Percentiles rank a stretch among this genome's conserved stretches.
Evolutionary conservation across 2,888 invertebrate species (phyloP).

Genomic region (Papilio protenor): DNA sequence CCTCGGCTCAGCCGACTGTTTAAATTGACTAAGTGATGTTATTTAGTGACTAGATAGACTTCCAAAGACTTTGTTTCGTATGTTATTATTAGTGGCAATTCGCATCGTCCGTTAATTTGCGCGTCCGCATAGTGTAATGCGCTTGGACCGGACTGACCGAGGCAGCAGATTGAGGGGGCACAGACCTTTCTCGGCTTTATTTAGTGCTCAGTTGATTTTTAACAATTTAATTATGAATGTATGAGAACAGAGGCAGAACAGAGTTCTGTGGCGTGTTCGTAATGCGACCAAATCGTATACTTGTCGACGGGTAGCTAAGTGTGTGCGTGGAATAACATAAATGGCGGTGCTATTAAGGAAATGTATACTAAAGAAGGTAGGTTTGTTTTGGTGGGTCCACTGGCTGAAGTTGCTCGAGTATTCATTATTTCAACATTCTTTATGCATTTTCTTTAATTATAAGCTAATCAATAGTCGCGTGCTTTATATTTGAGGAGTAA

Average conservation of each 20-base stretch:
- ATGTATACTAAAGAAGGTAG: slow-evolving; percentile 70
- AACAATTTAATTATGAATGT: slow-evolving; percentile 32
- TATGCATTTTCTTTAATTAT: slow-evolving; percentile 21
- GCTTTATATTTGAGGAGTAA: slow-evolving; percentile 15
- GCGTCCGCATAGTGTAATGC: slow-evolving; percentile 9
- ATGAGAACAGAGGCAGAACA: slow-evolving; percentile 24
- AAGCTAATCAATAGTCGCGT: slow-evolving; percentile 17
- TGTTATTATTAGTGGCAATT: slow-evolving; percentile 34
- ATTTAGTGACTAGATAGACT: slow-evolving; percentile 38
- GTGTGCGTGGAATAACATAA: slow-evolving; percentile 56
- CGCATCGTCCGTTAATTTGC: slow-evolving; percentile 37
- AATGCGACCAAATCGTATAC: slow-evolving; percentile 29
- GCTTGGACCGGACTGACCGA: neutral
- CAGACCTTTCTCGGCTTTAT: slow-evolving; percentile 8
- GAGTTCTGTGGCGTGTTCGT: slow-evolving; percentile 34
- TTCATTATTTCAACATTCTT: slow-evolving; percentile 18
- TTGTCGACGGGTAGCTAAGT: slow-evolving; percentile 16
- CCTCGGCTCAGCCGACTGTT: slow-evolving; percentile 65
- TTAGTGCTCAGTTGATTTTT: slow-evolving; percentile 37
- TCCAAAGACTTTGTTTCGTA: slow-evolving; percentile 24
- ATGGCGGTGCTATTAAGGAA: slow-evolving; percentile 81
- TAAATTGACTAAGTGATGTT: slow-evolving; percentile 51
- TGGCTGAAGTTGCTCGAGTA: slow-evolving; percentile 51
- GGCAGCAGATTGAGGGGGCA: neutral
- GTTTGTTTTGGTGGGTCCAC: slow-evolving; percentile 60